phyloP scores from a whole-genome alignment of 2,888 invertebrate species.

The Acrobasis suavella region DNA sequence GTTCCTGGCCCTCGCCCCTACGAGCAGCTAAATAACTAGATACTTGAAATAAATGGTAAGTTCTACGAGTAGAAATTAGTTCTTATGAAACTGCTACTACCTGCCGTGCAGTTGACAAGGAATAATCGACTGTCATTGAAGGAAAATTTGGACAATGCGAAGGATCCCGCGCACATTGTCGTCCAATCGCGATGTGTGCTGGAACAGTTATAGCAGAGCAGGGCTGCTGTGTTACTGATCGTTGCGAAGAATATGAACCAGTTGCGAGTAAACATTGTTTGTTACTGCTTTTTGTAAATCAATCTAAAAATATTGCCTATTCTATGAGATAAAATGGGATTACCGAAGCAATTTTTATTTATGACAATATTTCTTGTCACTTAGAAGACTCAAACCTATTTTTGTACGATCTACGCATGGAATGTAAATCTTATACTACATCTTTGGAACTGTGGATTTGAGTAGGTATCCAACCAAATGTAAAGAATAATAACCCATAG shows the following conservation, averaged over 20 bases:
- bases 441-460: no score
- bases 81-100: conserved; percentile 35
- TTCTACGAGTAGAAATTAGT: neutral
- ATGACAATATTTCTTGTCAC: no score
- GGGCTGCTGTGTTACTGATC: conserved; percentile 32
- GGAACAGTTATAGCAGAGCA: conserved; percentile 69
- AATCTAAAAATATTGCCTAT: conserved; percentile 8
- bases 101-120: conserved; percentile 64
- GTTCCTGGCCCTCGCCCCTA: no score
- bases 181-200: conserved; percentile 50
- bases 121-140: conserved; percentile 53
- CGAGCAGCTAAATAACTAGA: no score
- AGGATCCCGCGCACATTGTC: conserved; percentile 60
- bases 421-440: no score
- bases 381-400: no score
- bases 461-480: no score
- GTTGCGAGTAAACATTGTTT: conserved; percentile 32
- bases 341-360: no score
- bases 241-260: conserved; percentile 30
- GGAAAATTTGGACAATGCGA: conserved; percentile 40
- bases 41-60: no score
- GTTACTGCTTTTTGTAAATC: neutral
- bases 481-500: no score
- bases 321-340: no score
- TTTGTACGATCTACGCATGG: no score